Base-by-base conservation (phyloP, 2,888 invertebrate species). In the Belgica antarctica region DNA sequence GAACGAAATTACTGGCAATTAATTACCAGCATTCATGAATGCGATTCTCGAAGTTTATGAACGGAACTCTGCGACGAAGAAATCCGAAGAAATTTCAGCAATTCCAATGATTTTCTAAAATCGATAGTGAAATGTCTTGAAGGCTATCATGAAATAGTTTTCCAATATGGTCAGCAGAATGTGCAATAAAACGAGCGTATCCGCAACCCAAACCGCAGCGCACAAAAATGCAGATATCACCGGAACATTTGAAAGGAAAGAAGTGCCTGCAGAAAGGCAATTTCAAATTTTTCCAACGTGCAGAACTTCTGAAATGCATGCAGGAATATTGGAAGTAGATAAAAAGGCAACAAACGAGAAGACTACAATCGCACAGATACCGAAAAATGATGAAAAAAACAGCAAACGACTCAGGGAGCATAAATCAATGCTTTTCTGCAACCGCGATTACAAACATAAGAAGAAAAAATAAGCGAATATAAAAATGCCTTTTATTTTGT, bases 351-450 rank as follows among this genome's bases (percentile, higher is more conserved):
- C 41, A 41, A 41, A 41, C 19, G 63, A 63, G 65, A 65, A 65
- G 65, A 65, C 65, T 27, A 65, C 65, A 65, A 65, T 65, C 65
- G 65, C 65, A 24, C 19, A 36, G 41, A 65, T 65, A 65, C 65
- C 65, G 47, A 65, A 65, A 65, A 65, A n/a, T n/a, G n/a, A n/a
- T n/a, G n/a, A n/a, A 46, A 63, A 12, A 63, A 22, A 24, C 25
- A 65, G 41, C 10, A 46, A 47, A 41, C 46, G 25, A 65, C 65
- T 25, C 22, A 65, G 36, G 65, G 36, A 65, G 41, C 65, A 65
- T 65, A 65, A 65, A 65, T 65, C 65, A 65, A 65, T 65, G 65
- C 47, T 65, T 24, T 65, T 65, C 65, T 65, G 65, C 65, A 65
- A 65, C 65, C 65, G 65, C 65, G 65, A 46, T 65, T 65, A 47